Percentiles rank a stretch among this genome's conserved stretches.
Evolutionary conservation across 2,797 vertebrate species (phyloP).

Genomic region (Tolypeutes matacus): DNA sequence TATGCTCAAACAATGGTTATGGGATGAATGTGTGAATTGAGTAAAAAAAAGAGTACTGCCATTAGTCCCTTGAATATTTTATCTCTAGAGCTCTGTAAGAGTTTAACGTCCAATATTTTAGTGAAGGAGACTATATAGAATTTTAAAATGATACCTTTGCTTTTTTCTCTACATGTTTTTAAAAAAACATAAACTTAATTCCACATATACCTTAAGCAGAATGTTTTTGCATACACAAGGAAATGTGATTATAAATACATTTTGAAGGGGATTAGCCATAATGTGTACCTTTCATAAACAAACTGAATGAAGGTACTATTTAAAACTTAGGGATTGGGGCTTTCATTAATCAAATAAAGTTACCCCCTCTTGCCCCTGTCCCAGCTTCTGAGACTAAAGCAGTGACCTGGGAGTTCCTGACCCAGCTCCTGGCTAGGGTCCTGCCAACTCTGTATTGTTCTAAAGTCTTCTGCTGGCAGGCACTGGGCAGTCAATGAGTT

Average conservation of each 20-base stretch:
- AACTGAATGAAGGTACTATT: slow-evolving; percentile 4
- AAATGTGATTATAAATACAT: slow-evolving; percentile 27
- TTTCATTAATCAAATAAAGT: slow-evolving; percentile 42
- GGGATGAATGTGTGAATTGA: background rate
- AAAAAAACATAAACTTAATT: slow-evolving; percentile 29
- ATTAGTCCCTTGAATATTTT: background rate
- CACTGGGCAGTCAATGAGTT: slow-evolving; percentile 61
- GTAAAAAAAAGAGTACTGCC: background rate
- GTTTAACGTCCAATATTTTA: background rate
- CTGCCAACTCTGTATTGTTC: slow-evolving; percentile 73
- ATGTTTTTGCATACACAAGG: background rate
- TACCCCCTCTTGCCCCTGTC: background rate
- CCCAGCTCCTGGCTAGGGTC: background rate
- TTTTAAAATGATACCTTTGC: background rate
- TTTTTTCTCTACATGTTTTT: background rate
- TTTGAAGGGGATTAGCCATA: slow-evolving; percentile 13
- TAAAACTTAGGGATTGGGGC: background rate
- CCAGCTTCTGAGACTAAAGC: slow-evolving; percentile 30
- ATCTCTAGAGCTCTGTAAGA: slow-evolving; percentile 2
- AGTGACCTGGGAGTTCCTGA: slow-evolving; percentile 61
- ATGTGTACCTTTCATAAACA: slow-evolving; percentile 19
- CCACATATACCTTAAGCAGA: background rate
- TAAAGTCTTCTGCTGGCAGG: slow-evolving; percentile 68
- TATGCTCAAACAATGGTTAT: background rate
- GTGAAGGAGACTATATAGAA: background rate